Conservation (phyloP, 2,797 vertebrate species). For the Gephyroberyx darwinii region DNA sequence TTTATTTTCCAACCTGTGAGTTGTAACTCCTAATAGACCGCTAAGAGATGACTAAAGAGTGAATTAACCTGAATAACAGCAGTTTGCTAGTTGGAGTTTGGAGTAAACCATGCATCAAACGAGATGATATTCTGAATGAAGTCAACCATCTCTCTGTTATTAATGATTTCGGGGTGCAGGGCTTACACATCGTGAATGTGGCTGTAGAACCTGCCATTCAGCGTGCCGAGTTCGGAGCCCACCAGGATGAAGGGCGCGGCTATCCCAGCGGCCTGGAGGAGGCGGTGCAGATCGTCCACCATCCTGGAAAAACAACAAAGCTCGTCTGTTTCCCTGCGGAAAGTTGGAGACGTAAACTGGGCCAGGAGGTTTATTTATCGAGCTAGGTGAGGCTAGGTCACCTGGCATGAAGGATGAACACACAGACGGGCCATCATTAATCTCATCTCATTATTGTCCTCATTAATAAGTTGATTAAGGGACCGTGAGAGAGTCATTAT, state of each 20-base stretch:
- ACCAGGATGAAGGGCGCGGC: slow-evolving; percentile 82
- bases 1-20: not conserved
- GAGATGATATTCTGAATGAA: not conserved
- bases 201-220: slow-evolving; percentile 84
- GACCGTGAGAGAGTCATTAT: slow-evolving; percentile 11
- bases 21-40: not conserved
- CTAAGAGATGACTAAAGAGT: not conserved
- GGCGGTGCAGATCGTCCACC: slow-evolving; percentile 85
- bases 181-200: slow-evolving; percentile 85
- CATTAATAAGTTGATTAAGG: slow-evolving; percentile 28
- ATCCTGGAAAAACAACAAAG: slow-evolving; percentile 76
- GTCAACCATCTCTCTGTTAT: no score
- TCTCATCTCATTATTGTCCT: slow-evolving; percentile 31
- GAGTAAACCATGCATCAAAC: not conserved
- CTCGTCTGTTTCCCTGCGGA: slow-evolving; percentile 40
- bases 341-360: slow-evolving; percentile 54
- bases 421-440: slow-evolving; percentile 19
- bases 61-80: not conserved
- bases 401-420: slow-evolving; percentile 36
- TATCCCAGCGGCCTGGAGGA: slow-evolving; percentile 78
- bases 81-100: not conserved
- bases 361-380: slow-evolving; percentile 49
- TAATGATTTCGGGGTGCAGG: not conserved
- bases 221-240: slow-evolving; percentile 83
- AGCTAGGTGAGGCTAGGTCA: slow-evolving; percentile 7